Percentiles rank a stretch among this genome's conserved stretches.
Evolutionary conservation across 2,888 invertebrate genomes (phyloP).

Genomic region (Ceraclea dissimilis): DNA sequence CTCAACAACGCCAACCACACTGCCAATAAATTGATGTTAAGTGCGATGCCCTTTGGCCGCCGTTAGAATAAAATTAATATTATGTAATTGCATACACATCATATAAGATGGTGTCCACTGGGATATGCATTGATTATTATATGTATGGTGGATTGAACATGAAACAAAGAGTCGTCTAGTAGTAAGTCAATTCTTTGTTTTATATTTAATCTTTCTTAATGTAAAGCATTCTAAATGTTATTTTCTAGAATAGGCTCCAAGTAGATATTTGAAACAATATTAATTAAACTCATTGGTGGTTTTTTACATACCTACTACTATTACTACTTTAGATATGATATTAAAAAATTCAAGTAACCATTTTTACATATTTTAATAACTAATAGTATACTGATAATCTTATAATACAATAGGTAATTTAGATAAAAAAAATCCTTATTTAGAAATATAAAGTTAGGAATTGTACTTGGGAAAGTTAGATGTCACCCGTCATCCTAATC

Average conservation of each 20-base stretch:
- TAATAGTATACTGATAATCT: no score
- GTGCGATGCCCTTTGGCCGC: slow-evolving; percentile 13
- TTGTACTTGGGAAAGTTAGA: no score
- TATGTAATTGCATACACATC: slow-evolving; percentile 1
- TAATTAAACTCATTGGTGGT: background rate
- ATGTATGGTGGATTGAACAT: background rate
- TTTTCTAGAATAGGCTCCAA: background rate
- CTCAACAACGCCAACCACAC: slow-evolving; percentile 20
- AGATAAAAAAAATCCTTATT: no score
- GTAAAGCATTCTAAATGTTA: background rate
- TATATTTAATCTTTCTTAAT: background rate
- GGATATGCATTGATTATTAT: slow-evolving; percentile 2
- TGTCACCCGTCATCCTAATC: no score
- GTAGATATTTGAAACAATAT: background rate
- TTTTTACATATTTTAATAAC: no score
- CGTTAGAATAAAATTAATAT: slow-evolving; percentile 10
- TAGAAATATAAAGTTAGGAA: no score
- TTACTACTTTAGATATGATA: background rate
- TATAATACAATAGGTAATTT: no score
- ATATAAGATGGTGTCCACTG: background rate
- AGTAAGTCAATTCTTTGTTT: background rate
- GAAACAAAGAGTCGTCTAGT: slow-evolving; percentile 1
- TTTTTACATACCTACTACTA: background rate
- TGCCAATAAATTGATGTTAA: slow-evolving; percentile 20
- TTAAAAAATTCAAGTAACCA: no score